Evolutionary conservation across 2,797 vertebrate genomes (phyloP), one percentile per base, ranked within the genome.

Genomic region (Pagetopsis macropterus): DNA sequence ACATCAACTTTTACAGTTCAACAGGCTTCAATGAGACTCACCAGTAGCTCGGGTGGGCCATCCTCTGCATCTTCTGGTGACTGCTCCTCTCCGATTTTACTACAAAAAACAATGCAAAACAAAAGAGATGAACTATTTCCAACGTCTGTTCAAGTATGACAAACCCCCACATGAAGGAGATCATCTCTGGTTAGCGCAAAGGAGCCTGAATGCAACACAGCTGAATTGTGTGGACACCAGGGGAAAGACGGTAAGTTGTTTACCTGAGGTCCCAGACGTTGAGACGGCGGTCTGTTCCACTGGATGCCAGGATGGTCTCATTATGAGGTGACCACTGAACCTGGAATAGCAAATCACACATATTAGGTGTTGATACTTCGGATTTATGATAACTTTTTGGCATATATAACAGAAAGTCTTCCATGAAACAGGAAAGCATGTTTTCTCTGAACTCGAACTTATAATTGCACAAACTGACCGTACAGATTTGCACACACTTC

Each of bases 71-170:
- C 96, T 83, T 98, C 97, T 57, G 97, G 96, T 23, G 97, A 97
- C 55, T 98, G 97, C 52, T 98, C 97, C 79, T 98, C 96, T 84
- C 97, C 97, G 51, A 98, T 98, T 97, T 98, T 98, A 94, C 97
- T 98, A 82, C 1, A 69, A 56, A 57, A 44, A 67, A 19, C 23
- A 27, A 0, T 11, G 14, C 31, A 0, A 60, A 9, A 61, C 9
- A 70, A 0, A 62, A n/a, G 13, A 12, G 58, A 70, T 31, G 16
- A 56, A 74, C 9, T 33, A 3, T 11, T 51, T 55, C 45, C 11
- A 37, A 56, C 54, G 10, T 15, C 12, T 12, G 17, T 4, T 14
- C n/a, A 45, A 37, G 10, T 19, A 31, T 5, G 12, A 37, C 10
- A 49, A 11, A 23, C 33, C 27, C 21, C 17, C 8, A 46, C 12